Percentiles rank a stretch among this genome's conserved stretches.
Conservation (phyloP, 2,113 vertebrate genomes). For the Oreochromis aureus region DNA sequence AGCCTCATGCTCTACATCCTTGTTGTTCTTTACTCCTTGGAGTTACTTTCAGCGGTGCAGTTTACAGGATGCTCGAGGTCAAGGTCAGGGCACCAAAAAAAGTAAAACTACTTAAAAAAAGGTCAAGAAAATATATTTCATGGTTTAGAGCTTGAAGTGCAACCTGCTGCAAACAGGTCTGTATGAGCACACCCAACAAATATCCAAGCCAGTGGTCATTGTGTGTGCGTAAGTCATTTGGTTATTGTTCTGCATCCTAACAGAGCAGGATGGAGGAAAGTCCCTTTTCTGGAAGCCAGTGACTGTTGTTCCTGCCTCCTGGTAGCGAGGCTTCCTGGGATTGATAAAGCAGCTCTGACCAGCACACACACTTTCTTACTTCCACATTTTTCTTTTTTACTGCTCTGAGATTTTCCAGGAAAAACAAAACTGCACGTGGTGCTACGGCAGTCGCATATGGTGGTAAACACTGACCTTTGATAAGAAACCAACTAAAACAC, state of each 20-base stretch:
- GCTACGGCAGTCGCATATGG: background rate
- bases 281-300: slow-evolving; percentile 58
- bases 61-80: background rate
- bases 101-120: background rate
- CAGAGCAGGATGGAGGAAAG: slow-evolving; percentile 66
- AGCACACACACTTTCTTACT: slow-evolving; percentile 21
- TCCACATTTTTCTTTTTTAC: slow-evolving; percentile 26
- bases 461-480: slow-evolving; percentile 21
- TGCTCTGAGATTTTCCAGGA: slow-evolving; percentile 15
- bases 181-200: slow-evolving; percentile 21
- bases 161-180: slow-evolving; percentile 30
- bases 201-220: background rate
- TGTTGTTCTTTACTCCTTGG: background rate
- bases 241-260: slow-evolving; percentile 64
- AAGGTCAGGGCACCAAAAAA: background rate
- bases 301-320: slow-evolving; percentile 56
- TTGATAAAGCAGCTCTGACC: slow-evolving; percentile 47
- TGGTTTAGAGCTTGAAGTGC: background rate
- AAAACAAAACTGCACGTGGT: slow-evolving; percentile 27
- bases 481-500: background rate
- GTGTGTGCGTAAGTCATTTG: slow-evolving; percentile 17
- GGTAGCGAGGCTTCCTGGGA: slow-evolving; percentile 66
- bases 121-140: background rate
- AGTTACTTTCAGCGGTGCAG: background rate
- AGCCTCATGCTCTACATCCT: background rate